Conservation (phyloP, 2,797 vertebrate genomes). For the Ciconia nigra region DNA sequence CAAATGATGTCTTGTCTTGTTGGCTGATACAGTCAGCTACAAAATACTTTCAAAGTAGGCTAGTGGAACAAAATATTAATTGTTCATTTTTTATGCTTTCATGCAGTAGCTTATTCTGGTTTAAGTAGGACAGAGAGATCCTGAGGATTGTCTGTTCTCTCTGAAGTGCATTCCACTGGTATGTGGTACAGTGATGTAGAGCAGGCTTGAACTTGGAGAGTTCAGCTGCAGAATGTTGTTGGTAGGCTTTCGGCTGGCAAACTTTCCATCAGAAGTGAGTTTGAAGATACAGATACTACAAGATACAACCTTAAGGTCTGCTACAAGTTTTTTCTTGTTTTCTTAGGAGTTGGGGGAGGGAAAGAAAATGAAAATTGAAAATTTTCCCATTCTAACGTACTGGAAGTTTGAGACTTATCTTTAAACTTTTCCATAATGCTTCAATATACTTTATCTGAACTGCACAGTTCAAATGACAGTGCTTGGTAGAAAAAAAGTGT, state of each 20-base stretch:
- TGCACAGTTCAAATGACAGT: neutral
- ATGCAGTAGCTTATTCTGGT: neutral
- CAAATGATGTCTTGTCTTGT: neutral
- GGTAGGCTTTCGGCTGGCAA: neutral
- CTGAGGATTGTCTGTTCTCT: neutral
- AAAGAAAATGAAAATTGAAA: neutral
- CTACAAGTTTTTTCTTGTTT: slow-evolving; percentile 15
- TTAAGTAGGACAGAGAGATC: slow-evolving; percentile 17
- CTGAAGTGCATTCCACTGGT: slow-evolving; percentile 5
- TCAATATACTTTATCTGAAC: neutral
- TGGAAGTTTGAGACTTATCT: neutral
- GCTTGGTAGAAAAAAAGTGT: neutral
- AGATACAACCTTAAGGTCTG: neutral
- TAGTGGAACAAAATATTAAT: slow-evolving; percentile 21
- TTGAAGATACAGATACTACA: neutral
- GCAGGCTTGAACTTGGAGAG: slow-evolving; percentile 35
- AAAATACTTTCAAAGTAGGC: neutral
- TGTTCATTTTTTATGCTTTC: neutral
- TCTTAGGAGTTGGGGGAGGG: neutral
- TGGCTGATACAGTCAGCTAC: neutral
- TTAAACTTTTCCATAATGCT: neutral
- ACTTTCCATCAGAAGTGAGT: neutral
- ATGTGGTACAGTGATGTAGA: neutral
- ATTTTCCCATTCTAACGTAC: neutral
- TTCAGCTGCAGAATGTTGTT: neutral